These are phyloP conservation scores for Heliconius hewitsoni DNA, from an alignment of 1,140 invertebrate species.

Conservation along the genomic window DNA sequence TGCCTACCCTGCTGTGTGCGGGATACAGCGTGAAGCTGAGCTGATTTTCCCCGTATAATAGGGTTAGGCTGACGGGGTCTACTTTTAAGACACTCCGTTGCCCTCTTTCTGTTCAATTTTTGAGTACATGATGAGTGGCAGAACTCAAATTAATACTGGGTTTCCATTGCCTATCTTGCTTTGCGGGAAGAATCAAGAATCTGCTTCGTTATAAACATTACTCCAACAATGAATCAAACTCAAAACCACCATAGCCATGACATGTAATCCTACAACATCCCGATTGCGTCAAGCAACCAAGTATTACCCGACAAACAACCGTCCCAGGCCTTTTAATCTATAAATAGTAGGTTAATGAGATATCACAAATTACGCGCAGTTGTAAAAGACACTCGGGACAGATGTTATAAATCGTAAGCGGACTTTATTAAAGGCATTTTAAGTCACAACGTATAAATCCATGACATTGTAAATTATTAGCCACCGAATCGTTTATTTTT, in stretches of 20 bases:
- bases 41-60: too few species aligned
- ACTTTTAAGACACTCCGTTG: too few species aligned
- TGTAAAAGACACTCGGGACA: slow-evolving; percentile 38
- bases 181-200: too few species aligned
- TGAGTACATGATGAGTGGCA: too few species aligned
- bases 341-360: slow-evolving; percentile 32
- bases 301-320: background rate
- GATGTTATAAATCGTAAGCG: slow-evolving; percentile 39
- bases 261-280: background rate
- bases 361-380: slow-evolving; percentile 30
- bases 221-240: background rate
- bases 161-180: too few species aligned
- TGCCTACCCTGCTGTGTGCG: too few species aligned
- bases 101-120: too few species aligned
- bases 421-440: slow-evolving; percentile 48
- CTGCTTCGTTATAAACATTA: background rate
- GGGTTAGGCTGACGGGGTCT: too few species aligned
- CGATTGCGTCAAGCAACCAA: background rate
- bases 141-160: too few species aligned
- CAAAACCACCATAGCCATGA: too few species aligned
- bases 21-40: too few species aligned
- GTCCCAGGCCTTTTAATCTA: slow-evolving; percentile 13
- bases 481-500: slow-evolving; percentile 10
- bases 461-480: slow-evolving; percentile 40
- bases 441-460: slow-evolving; percentile 50